Evolutionary conservation across 1,140 invertebrate genomes (phyloP), one percentile per base, ranked within the genome.

Genomic region (Zaprionus africanus): DNA sequence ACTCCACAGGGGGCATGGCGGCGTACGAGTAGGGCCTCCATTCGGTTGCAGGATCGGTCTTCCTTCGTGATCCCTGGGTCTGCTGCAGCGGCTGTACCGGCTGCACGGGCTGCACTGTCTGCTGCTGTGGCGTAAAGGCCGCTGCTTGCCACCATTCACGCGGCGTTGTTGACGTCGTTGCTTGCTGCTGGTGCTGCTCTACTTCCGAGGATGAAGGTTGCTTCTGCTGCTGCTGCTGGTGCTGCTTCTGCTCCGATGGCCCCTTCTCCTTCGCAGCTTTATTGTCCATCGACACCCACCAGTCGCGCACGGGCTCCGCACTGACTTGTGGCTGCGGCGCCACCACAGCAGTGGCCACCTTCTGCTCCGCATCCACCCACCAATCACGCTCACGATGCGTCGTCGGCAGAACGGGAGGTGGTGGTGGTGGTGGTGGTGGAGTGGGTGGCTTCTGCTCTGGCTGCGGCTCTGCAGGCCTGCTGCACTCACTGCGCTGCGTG

Each of bases 21-120:
- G 49, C 69, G 49, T 77, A 77, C 0, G 74, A 73, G 28, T 77
- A 77, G 19, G 75, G 75, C 28, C n/a, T 6, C 75, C 74, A 77
- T 6, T 65, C 53, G n/a, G 0, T 9, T 2, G 9, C 31, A 12
- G n/a, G 9, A 1, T 46, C 41, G 9, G 3, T 38, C 13, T 4
- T 46, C n/a, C 53, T 15, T 24, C n/a, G 22, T 9, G 5, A n/a
- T 5, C 6, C 3, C 13, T 9, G 2, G 24, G 1, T 19, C 41
- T 46, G n/a, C 6, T 56, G 36, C 13, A 28, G 0, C 24, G 28
- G 28, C 26, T 58, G 56, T 5, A 58, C 56, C 56, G 31, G 2
- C 38, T 26, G 63, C 24, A 54, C 31, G 1, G 43, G n/a, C n/a
- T 60, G 28, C 12, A n/a, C 13, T 34, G 31, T 11, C 5, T 43